Evolutionary conservation across 2,888 invertebrate genomes (phyloP), one percentile per base, ranked within the genome.

Genomic region (Fissipunctia ypsillon): DNA sequence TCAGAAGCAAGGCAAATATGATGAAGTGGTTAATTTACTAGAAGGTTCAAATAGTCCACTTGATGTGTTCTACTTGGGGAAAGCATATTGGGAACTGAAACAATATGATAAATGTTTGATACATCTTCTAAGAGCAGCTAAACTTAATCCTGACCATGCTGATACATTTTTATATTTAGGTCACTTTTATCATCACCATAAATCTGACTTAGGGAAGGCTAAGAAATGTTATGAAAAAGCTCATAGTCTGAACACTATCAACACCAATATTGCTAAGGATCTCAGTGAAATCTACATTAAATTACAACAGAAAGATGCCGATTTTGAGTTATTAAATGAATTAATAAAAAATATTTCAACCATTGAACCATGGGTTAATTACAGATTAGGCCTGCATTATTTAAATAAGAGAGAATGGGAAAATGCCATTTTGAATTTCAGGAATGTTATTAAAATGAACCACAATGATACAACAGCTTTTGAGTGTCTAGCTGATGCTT

Each of bases 401-500:
- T 96, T 98, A 80, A 97, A 97, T 86, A 97, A 97, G 84, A 97
- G 97, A 81, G 97, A 98, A 84, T 97, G 97, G 90, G 97, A 97
- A 82, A 97, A 97, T 88, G 98, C 99, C 25, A 98, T 99, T 64
- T 96, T 97, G 75, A 97, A 97, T 88, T 97, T 99, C 83, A 97
- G 98, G 87, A 97, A 96, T 90, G 97, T 98, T 61, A 97, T 98
- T 12, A 97, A 98, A 91, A 94, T 95, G 65, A 97, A 98, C 90
- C 96, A 97, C 16, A 96, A 96, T 79, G 97, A 98, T 93, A 97
- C 97, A 96, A 97, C 96, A 84, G 97, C 98, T 84, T 99, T 99
- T 98, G 99, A 99, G 94, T 98, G 98, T 83, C 95, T 99, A 84
- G 99, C 98, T 54, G 99, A 99, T 96, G 98, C 99, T 0, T 99